These are phyloP conservation scores for Peromyscus melanophrys DNA, from an alignment of 2,797 vertebrate species.

Conservation along the genomic window DNA sequence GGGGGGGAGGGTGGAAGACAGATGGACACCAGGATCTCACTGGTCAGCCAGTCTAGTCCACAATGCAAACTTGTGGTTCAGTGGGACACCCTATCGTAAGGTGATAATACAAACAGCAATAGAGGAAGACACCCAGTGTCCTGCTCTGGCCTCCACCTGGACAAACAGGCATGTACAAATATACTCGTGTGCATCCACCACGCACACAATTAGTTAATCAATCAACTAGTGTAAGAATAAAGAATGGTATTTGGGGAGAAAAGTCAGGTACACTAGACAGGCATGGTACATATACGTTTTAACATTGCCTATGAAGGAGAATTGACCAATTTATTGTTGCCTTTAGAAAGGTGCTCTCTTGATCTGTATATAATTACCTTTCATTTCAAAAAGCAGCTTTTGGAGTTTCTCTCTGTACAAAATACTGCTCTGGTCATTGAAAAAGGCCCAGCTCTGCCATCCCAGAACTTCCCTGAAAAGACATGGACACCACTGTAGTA, in stretches of 20 bases:
- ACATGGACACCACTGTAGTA: not conserved
- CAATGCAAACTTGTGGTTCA: not conserved
- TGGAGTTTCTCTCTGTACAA: not conserved
- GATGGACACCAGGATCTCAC: not conserved
- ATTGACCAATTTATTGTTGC: not conserved
- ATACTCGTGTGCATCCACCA: not conserved
- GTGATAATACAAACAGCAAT: not conserved
- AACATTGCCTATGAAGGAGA: constrained; percentile 4
- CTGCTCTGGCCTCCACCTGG: not conserved
- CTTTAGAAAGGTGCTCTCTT: not conserved
- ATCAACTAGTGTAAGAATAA: not conserved
- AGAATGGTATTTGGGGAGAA: not conserved
- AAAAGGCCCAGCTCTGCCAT: not conserved
- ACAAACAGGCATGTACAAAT: not conserved
- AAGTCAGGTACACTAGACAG: not conserved
- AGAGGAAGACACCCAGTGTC: not conserved
- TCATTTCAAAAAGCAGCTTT: constrained; percentile 41
- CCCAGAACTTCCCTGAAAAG: not conserved
- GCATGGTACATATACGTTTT: not conserved
- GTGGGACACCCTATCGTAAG: not conserved
- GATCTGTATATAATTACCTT: constrained; percentile 18
- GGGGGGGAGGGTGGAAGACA: not conserved
- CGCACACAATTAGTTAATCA: not conserved
- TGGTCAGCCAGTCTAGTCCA: not conserved
- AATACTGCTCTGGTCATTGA: not conserved